Evolutionary conservation across 2,797 vertebrate genomes (phyloP).

Genomic region (Pterois miles): DNA sequence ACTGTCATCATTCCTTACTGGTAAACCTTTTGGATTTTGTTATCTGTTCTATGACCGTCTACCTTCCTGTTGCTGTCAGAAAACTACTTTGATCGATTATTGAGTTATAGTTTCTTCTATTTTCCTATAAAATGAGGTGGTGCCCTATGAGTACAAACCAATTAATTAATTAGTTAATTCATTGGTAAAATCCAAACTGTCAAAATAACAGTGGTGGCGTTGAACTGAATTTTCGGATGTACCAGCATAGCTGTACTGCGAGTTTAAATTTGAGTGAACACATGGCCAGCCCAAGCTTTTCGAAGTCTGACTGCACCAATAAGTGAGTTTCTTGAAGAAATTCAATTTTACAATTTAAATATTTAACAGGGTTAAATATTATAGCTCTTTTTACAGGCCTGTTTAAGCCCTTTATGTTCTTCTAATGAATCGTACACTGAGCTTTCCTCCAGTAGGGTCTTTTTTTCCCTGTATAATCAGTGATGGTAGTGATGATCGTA

Average conservation of each 20-base stretch:
- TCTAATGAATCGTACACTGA: neutral
- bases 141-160: too few relatives aligned
- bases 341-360: slow-evolving; percentile 8
- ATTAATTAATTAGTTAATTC: too few relatives aligned
- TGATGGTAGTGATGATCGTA: too few relatives aligned
- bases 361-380: slow-evolving; percentile 4
- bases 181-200: too few relatives aligned
- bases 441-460: neutral
- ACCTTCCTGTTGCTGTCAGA: too few relatives aligned
- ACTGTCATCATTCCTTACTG: too few relatives aligned
- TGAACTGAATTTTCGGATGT: neutral
- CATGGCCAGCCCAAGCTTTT: neutral
- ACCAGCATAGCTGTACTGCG: neutral
- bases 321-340: slow-evolving; percentile 1
- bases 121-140: too few relatives aligned
- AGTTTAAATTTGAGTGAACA: too few relatives aligned
- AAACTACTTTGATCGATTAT: too few relatives aligned
- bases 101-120: too few relatives aligned
- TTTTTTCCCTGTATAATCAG: neutral
- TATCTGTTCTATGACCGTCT: too few relatives aligned
- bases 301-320: neutral
- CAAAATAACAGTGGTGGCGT: neutral
- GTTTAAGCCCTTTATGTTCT: neutral
- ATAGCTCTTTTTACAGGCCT: neutral
- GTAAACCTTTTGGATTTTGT: too few relatives aligned